Percentiles rank a stretch among this genome's conserved stretches.
Evolutionary conservation across 2,797 vertebrate species (phyloP).

Genomic region (Acanthiza pusilla): DNA sequence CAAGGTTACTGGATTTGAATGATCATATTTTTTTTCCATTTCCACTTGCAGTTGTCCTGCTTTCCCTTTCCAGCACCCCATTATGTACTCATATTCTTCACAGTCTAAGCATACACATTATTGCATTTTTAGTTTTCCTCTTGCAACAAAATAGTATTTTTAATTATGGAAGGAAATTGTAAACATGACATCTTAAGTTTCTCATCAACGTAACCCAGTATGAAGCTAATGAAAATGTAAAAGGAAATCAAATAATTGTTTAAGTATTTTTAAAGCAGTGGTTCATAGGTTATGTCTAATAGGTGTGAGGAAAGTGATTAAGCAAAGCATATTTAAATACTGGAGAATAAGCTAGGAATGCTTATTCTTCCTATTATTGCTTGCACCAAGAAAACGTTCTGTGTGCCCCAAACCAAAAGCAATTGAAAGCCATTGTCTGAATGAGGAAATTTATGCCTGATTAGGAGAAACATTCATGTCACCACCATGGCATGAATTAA

Average conservation of each 20-base stretch:
- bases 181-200: not conserved
- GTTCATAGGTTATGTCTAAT: not conserved
- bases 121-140: not conserved
- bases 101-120: not conserved
- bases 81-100: not conserved
- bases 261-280: not conserved
- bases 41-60: not conserved
- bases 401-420: not conserved
- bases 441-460: not conserved
- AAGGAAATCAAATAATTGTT: not conserved
- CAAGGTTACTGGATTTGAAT: not conserved
- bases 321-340: not conserved
- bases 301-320: not conserved
- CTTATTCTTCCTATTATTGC: not conserved
- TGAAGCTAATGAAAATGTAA: not conserved
- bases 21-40: not conserved
- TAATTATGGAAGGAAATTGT: not conserved
- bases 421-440: not conserved
- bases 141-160: not conserved
- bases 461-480: not conserved
- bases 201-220: not conserved
- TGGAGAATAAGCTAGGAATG: not conserved
- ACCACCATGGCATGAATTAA: not conserved
- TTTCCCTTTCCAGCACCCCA: conserved; percentile 6
- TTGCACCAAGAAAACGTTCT: not conserved